Percentiles rank a stretch among this genome's conserved stretches.
Evolutionary conservation across 2,888 invertebrate species (phyloP).

Genomic region (Lasioglossum zephyrum): DNA sequence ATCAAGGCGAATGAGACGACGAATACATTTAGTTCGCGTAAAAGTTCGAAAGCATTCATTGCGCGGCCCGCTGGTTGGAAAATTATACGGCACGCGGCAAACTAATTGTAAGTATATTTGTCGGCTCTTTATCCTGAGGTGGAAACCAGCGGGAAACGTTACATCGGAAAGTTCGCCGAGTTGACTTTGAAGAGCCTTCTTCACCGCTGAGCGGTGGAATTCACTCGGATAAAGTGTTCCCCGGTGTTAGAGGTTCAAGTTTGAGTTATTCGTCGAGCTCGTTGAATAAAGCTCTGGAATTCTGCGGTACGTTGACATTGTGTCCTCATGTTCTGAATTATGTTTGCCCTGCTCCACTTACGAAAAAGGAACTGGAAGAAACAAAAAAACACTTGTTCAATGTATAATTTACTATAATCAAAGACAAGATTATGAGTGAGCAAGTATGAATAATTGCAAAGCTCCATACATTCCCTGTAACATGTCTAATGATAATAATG

Average conservation of each 20-base stretch:
- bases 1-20: not conserved
- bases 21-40: not conserved
- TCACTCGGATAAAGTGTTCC: constrained; percentile 4
- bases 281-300: not conserved
- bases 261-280: not conserved
- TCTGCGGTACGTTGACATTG: not conserved
- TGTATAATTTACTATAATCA: not conserved
- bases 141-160: not conserved
- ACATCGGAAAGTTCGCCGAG: constrained; percentile 23
- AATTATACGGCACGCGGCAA: not conserved
- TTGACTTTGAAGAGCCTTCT: constrained; percentile 27
- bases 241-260: not conserved
- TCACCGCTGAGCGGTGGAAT: not conserved
- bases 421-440: not conserved
- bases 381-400: not conserved
- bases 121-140: not conserved
- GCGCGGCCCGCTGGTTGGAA: not conserved
- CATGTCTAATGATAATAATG: not conserved
- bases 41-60: constrained; percentile 14
- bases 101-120: constrained; percentile 27
- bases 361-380: not conserved
- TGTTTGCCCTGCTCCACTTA: not conserved
- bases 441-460: too few relatives aligned
- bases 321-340: not conserved
- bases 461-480: too few relatives aligned